phyloP scores from a whole-genome alignment of 1,140 invertebrate species.

The Coboldia fuscipes region DNA sequence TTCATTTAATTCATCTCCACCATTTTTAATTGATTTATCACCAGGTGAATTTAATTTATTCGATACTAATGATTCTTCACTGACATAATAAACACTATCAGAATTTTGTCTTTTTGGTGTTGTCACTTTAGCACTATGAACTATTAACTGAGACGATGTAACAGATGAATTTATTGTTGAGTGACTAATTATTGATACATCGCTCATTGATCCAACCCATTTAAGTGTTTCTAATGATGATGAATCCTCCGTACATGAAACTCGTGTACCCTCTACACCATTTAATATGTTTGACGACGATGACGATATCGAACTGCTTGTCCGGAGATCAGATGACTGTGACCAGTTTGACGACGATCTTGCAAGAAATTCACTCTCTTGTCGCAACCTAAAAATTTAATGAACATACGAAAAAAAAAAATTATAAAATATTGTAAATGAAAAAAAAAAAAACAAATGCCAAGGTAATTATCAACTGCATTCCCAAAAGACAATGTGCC shows the following conservation, averaged over 20 bases:
- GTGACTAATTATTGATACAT: slow-evolving; percentile 42
- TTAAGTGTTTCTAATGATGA: slow-evolving; percentile 63
- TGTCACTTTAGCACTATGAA: slow-evolving; percentile 55
- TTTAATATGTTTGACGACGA: slow-evolving; percentile 27
- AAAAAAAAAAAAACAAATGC: slow-evolving; percentile 2
- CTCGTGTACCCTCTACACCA: slow-evolving; percentile 40
- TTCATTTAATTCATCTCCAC: not conserved
- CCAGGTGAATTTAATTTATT: not conserved
- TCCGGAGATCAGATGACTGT: slow-evolving; percentile 23
- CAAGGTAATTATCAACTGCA: not conserved
- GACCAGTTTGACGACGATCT: slow-evolving; percentile 22
- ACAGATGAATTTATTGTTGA: slow-evolving; percentile 18
- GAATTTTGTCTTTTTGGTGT: slow-evolving; percentile 62
- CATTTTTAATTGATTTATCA: not conserved
- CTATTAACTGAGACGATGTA: slow-evolving; percentile 37
- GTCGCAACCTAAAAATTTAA: slow-evolving; percentile 14
- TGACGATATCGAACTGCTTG: no score
- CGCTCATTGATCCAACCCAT: slow-evolving; percentile 60
- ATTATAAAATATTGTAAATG: slow-evolving; percentile 4
- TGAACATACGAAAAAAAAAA: not conserved
- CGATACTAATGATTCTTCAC: slow-evolving; percentile 11
- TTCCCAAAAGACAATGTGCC: no score
- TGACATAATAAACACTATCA: slow-evolving; percentile 52
- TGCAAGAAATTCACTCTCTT: slow-evolving; percentile 20
- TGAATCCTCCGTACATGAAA: slow-evolving; percentile 37